Evolutionary conservation across 2,888 invertebrate genomes (phyloP).

Genomic region (Bedellia somnulentella): DNA sequence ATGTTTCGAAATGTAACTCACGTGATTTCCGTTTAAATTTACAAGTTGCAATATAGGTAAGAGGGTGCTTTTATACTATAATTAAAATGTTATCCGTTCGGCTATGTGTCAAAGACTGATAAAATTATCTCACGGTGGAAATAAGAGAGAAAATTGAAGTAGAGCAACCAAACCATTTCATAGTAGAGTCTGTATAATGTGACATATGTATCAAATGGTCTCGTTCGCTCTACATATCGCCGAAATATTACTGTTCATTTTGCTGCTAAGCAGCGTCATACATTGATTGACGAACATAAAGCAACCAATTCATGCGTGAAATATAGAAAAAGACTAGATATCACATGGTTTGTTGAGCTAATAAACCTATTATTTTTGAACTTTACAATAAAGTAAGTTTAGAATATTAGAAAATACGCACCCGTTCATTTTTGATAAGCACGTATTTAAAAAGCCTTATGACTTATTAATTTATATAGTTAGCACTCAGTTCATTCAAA

Average conservation of each 20-base stretch:
- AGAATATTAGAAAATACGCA: conserved; percentile 4
- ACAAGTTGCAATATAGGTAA: conserved; percentile 6
- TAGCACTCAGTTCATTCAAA: neutral
- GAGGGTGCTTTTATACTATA: conserved; percentile 4
- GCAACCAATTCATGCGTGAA: neutral
- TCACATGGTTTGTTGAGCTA: conserved; percentile 59
- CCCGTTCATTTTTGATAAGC: conserved; percentile 1
- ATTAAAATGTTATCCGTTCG: too few relatives aligned
- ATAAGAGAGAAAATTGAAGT: too few relatives aligned
- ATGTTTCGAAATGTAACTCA: conserved; percentile 24
- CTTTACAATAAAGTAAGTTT: conserved; percentile 12
- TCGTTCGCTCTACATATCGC: neutral
- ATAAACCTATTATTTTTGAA: conserved; percentile 28
- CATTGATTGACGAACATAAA: neutral
- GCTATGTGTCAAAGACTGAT: too few relatives aligned
- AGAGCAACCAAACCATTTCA: too few relatives aligned
- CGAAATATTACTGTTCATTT: neutral
- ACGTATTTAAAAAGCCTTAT: conserved; percentile 3
- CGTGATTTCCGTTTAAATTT: conserved; percentile 17
- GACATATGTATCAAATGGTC: neutral
- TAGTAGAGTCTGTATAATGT: too few relatives aligned
- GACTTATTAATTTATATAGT: too few relatives aligned
- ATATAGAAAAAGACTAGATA: conserved; percentile 47
- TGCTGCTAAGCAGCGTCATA: neutral
- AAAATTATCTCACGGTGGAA: too few relatives aligned